These are phyloP conservation scores for Cariama cristata DNA, from an alignment of 2,113 vertebrate species.

Conservation along the genomic window DNA sequence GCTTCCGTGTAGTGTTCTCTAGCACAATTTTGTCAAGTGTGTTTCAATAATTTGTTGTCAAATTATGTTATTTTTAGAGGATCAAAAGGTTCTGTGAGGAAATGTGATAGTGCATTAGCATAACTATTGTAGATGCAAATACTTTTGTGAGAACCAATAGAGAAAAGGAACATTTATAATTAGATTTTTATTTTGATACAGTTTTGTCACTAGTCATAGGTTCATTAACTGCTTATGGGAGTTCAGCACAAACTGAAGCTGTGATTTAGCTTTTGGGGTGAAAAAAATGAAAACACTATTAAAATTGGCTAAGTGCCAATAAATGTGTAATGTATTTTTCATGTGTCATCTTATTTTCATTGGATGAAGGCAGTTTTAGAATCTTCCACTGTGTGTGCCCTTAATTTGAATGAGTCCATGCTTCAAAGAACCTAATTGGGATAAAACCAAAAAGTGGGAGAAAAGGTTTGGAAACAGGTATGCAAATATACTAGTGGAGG, in stretches of 20 bases:
- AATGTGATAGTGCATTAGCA: neutral
- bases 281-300: neutral
- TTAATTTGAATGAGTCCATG: neutral
- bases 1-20: neutral
- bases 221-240: neutral
- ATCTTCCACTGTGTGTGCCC: neutral
- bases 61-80: neutral
- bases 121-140: neutral
- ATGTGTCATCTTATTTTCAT: neutral
- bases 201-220: neutral
- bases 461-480: neutral
- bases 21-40: neutral
- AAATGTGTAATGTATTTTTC: neutral
- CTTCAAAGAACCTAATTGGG: neutral
- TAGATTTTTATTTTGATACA: neutral
- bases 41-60: neutral
- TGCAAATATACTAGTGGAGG: neutral
- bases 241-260: neutral
- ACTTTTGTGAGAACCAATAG: neutral
- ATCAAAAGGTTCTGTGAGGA: neutral
- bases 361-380: neutral
- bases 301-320: neutral
- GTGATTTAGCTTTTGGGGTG: neutral
- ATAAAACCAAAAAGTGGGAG: neutral
- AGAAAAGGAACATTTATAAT: neutral